These are phyloP conservation scores for Plodia interpunctella DNA, from an alignment of 1,140 invertebrate genomes.

Conservation along the genomic window DNA sequence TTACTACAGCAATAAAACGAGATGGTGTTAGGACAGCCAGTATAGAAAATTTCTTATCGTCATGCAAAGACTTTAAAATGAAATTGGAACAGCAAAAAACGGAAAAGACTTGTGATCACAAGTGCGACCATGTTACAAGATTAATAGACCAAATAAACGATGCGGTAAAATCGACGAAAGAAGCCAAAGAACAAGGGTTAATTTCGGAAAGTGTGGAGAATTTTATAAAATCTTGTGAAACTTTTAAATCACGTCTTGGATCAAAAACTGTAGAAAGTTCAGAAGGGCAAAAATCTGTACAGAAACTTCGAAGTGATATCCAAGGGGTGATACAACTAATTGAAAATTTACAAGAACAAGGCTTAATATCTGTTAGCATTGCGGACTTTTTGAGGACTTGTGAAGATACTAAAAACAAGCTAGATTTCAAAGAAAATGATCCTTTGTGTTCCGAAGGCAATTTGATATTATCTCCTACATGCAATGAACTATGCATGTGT, in stretches of 20 bases:
- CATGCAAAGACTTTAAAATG: slow-evolving; percentile 32
- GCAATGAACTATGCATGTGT: slow-evolving; percentile 14
- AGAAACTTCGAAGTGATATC: slow-evolving; percentile 15
- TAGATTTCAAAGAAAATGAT: slow-evolving; percentile 3
- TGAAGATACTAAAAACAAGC: slow-evolving; percentile 6
- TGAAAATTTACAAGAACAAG: slow-evolving; percentile 13
- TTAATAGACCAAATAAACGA: slow-evolving; percentile 32
- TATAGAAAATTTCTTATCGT: slow-evolving; percentile 28
- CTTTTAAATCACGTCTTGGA: slow-evolving; percentile 21
- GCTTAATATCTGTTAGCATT: slow-evolving; percentile 14
- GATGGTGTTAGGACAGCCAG: slow-evolving; percentile 21
- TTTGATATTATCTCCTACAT: slow-evolving; percentile 9
- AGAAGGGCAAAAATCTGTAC: background rate
- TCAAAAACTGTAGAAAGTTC: background rate
- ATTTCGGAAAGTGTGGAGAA: slow-evolving; percentile 26
- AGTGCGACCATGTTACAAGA: slow-evolving; percentile 13
- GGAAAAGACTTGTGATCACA: slow-evolving; percentile 8
- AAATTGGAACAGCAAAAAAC: slow-evolving; percentile 24
- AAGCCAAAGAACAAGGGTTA: slow-evolving; percentile 27
- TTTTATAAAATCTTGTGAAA: slow-evolving; percentile 29
- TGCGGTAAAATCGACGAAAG: slow-evolving; percentile 25
- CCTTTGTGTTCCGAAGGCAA: background rate
- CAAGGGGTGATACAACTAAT: slow-evolving; percentile 19
- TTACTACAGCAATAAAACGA: slow-evolving; percentile 24
- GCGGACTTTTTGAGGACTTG: slow-evolving; percentile 21